Percentiles rank a stretch among this genome's conserved stretches.
Conservation (phyloP, 2,797 vertebrate genomes). For the Diplodus sargus region DNA sequence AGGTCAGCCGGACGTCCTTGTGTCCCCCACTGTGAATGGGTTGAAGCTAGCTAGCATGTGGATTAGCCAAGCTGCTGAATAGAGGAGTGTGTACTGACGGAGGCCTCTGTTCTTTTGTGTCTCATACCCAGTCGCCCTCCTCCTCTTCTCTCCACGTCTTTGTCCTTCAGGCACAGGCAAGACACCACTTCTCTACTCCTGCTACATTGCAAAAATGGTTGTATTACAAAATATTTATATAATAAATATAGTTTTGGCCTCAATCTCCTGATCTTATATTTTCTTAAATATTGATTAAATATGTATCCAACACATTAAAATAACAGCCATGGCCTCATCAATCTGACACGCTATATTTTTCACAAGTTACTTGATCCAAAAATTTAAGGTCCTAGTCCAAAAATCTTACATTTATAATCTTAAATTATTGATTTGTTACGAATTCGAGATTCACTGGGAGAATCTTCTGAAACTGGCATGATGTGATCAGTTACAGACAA, state of each 20-base stretch:
- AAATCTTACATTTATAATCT: neutral
- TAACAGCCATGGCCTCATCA: neutral
- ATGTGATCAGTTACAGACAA: neutral
- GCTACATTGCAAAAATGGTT: conserved; percentile 10
- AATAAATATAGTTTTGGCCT: neutral
- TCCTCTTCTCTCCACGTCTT: conserved; percentile 44
- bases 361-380: neutral
- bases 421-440: neutral
- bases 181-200: conserved; percentile 21
- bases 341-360: neutral
- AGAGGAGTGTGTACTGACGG: conserved; percentile 32
- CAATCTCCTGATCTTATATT: neutral
- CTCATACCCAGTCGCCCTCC: conserved; percentile 32
- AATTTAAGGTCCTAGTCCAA: neutral
- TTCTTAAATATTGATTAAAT: neutral
- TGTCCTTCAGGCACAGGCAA: conserved; percentile 50
- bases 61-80: conserved; percentile 60
- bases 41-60: conserved; percentile 59
- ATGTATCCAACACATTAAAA: neutral
- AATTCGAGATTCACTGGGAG: neutral
- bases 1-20: conserved; percentile 45
- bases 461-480: neutral
- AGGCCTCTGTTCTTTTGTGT: conserved; percentile 69
- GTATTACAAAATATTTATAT: neutral
- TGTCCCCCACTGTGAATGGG: conserved; percentile 42